Conservation (phyloP, 1,140 invertebrate species). For the Helicoverpa armigera region DNA sequence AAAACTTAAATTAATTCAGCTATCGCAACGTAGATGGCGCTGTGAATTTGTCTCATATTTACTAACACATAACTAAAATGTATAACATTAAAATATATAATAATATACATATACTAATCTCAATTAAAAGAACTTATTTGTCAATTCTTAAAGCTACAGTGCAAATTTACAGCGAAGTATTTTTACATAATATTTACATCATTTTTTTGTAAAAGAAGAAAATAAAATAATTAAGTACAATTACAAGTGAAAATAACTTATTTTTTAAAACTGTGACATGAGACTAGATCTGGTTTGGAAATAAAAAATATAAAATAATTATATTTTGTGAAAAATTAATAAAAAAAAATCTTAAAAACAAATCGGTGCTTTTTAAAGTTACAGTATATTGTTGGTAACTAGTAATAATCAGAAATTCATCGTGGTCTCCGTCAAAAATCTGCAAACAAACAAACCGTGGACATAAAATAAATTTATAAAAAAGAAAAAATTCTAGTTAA, state of each 20-base stretch:
- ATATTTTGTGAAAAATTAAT: conserved; percentile 40
- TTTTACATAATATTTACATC: conserved; percentile 43
- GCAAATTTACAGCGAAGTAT: conserved; percentile 54
- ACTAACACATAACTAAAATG: background rate
- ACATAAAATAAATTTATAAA: conserved; percentile 48
- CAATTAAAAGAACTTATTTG: conserved; percentile 4
- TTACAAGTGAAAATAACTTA: conserved; percentile 71
- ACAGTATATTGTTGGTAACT: conserved; percentile 65
- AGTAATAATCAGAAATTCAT: conserved; percentile 51
- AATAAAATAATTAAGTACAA: conserved; percentile 43
- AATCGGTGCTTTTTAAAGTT: conserved; percentile 16
- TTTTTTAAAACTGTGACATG: conserved; percentile 81
- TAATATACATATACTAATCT: background rate
- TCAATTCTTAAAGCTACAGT: conserved; percentile 31
- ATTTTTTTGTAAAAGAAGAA: conserved; percentile 38
- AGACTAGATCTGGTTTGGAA: conserved; percentile 82
- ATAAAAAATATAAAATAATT: conserved; percentile 48
- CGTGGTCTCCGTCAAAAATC: conserved; percentile 69
- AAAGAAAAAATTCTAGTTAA: background rate
- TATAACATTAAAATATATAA: background rate
- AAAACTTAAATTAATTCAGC: conserved; percentile 16
- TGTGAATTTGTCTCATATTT: conserved; percentile 1
- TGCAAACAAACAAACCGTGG: conserved; percentile 62
- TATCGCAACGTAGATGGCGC: background rate
- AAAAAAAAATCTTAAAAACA: conserved; percentile 39